Percentiles rank a stretch among this genome's conserved stretches.
phyloP scores from a whole-genome alignment of 2,113 vertebrate species.

The Bambusicola thoracicus region DNA sequence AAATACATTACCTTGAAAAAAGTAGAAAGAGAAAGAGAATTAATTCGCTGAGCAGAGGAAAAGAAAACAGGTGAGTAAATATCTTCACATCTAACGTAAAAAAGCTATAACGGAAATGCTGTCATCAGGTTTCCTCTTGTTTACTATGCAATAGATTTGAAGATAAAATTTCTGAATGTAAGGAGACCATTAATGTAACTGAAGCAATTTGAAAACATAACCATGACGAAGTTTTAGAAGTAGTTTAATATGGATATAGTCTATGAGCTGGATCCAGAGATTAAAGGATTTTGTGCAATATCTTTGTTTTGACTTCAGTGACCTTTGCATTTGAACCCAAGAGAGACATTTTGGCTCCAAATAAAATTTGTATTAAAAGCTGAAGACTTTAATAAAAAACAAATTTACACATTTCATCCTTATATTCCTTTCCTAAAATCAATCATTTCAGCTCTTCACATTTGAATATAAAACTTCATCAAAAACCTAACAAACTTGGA shows the following conservation, averaged over 20 bases:
- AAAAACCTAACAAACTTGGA: background rate
- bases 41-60: background rate
- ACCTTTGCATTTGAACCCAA: background rate
- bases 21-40: background rate
- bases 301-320: background rate
- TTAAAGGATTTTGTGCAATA: background rate
- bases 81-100: background rate
- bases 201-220: background rate
- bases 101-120: background rate
- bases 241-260: background rate
- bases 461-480: background rate
- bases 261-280: background rate
- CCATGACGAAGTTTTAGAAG: background rate
- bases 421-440: background rate
- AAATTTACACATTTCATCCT: background rate
- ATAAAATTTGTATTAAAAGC: background rate
- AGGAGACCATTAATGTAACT: background rate
- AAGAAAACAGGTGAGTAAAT: background rate
- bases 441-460: background rate
- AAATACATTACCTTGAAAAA: background rate
- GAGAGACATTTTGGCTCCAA: background rate
- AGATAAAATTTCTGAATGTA: background rate
- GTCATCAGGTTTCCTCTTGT: background rate
- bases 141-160: background rate
- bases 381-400: background rate